These are phyloP conservation scores for Penaeus monodon DNA, from an alignment of 2,888 invertebrate species.

Conservation along the genomic window DNA sequence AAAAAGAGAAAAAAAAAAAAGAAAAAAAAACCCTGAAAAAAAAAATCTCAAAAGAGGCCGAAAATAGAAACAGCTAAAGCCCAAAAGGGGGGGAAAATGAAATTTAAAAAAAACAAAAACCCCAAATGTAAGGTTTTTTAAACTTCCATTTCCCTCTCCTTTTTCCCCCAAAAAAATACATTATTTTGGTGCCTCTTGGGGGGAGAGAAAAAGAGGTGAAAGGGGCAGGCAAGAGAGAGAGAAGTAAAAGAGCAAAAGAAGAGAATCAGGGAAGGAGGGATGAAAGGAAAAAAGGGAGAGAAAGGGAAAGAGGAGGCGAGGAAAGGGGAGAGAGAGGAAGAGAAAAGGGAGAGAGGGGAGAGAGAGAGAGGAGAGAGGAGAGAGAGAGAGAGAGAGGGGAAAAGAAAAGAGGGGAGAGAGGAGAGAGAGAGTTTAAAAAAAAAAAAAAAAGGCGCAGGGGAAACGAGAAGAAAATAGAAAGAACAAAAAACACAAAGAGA, in stretches of 20 bases:
- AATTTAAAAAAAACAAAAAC: no score
- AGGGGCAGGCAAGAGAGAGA: slow-evolving; percentile 13
- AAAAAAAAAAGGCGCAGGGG: background rate
- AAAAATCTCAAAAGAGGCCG: no score
- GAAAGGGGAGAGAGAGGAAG: background rate
- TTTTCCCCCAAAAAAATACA: background rate
- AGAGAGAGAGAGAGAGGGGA: background rate
- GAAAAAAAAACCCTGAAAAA: no score
- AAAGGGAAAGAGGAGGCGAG: background rate
- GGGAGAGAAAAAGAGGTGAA: background rate
- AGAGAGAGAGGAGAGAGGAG: background rate
- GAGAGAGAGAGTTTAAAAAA: background rate
- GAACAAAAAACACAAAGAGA: background rate
- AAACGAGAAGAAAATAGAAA: background rate
- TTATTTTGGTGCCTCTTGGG: no score
- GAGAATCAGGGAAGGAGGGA: background rate
- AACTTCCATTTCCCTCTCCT: background rate
- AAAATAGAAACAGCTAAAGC: no score
- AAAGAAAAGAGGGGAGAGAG: background rate
- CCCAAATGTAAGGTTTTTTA: no score
- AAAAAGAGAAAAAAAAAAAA: no score
- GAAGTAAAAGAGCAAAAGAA: background rate
- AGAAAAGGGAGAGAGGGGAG: background rate
- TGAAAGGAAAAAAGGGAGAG: background rate
- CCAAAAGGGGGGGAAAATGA: no score